phyloP scores from a whole-genome alignment of 2,113 vertebrate species.

The Eubucco bourcierii region DNA sequence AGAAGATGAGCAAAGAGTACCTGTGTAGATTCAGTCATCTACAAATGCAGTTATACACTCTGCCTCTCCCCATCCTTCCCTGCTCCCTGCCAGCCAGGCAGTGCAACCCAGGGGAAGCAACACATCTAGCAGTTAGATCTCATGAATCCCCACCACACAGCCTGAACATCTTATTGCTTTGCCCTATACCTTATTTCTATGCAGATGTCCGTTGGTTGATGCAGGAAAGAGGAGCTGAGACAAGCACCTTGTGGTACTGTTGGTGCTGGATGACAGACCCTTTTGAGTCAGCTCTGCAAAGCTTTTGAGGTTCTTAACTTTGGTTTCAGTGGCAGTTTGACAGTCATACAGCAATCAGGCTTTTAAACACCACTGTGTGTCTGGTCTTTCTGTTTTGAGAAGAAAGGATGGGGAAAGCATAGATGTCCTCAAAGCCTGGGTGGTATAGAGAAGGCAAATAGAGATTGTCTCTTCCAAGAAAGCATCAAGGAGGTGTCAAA shows the following conservation, averaged over 20 bases:
- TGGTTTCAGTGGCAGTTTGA: background rate
- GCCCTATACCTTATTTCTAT: background rate
- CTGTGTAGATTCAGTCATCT: background rate
- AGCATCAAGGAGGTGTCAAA: background rate
- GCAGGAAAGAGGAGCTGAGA: background rate
- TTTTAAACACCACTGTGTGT: background rate
- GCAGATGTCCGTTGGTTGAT: background rate
- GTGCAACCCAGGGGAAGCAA: background rate
- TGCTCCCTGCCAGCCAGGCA: background rate
- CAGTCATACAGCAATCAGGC: background rate
- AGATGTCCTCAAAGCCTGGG: background rate
- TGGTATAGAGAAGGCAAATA: background rate
- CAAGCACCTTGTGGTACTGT: background rate
- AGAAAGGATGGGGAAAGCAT: background rate
- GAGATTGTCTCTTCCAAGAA: background rate
- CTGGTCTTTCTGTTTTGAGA: background rate
- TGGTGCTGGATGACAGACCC: background rate
- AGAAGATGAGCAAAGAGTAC: background rate
- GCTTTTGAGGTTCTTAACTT: background rate
- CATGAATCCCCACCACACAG: background rate
- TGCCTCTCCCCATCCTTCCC: background rate
- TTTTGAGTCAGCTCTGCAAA: background rate
- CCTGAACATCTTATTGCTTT: background rate
- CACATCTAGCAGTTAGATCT: background rate
- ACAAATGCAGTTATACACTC: background rate